Base-by-base conservation (phyloP, 2,113 vertebrate genomes). In the Neoarius graeffei region DNA sequence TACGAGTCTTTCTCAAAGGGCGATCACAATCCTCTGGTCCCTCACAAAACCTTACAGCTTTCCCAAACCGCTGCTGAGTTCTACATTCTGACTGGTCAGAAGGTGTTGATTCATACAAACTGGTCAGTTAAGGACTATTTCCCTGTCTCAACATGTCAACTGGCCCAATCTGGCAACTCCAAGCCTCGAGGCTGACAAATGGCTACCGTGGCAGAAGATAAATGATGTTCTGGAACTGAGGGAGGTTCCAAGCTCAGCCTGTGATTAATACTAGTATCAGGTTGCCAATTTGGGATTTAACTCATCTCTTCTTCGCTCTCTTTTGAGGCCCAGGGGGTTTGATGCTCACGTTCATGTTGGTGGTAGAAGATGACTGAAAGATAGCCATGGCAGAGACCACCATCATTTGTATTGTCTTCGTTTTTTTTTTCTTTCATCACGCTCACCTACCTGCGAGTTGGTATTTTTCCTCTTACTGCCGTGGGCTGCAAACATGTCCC, bases 261-360 rank as follows among this genome's bases (percentile, higher is more conserved):
- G 93, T 96, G 95, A 96, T 96, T 95, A 95, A 96, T 95, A 93
- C 91, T 85, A 88, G n/a, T 92, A 94, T 96, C 92, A 10, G 85
- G 94, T 96, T 95, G 94, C 94, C 93, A 93, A 93, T 94, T 95
- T 90, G 94, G 52, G 91, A 92, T 93, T 77, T 91, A 89, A 91
- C 91, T 92, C 88, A 87, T 90, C 91, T 91, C 83, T 91, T 93
- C 90, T 94, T 92, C 4, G 83, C 88, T 94, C 93, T 93, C 83
- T 88, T 86, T 90, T 88, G 71, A 62, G 56, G 90, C 89, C 85
- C 57, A 50, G 60, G 50, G 15, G 82, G 19, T 64, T 83, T 90
- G 93, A 94, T 92, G 89, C 90, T 92, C 11, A 48, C 13, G 1
- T 9, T 81, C 4, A n/a, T 19, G 35, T 50, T 67, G 69, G 60